These are phyloP conservation scores for Hippocampus comes DNA, from an alignment of 2,113 vertebrate genomes.

Conservation along the genomic window DNA sequence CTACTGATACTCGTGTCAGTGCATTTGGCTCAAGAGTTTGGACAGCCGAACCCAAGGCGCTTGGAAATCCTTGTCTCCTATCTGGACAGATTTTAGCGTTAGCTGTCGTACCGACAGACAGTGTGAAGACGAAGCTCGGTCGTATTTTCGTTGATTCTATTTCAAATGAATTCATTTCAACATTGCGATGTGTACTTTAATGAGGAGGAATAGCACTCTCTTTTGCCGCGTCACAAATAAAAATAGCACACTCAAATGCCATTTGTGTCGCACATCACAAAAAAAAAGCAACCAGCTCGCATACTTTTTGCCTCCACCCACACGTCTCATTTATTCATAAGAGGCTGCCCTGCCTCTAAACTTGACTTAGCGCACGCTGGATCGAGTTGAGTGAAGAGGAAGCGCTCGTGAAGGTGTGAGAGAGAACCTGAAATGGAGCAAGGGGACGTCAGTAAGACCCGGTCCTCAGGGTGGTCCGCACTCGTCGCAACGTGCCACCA, in stretches of 20 bases:
- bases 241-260: too few relatives aligned
- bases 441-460: conserved; percentile 38
- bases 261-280: not conserved
- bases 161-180: not conserved
- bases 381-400: not conserved
- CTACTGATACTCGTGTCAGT: conserved; percentile 35
- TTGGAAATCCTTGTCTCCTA: conserved; percentile 17
- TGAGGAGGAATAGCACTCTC: not conserved
- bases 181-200: not conserved
- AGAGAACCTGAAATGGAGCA: conserved; percentile 23
- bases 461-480: conserved; percentile 23
- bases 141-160: not conserved
- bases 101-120: not conserved
- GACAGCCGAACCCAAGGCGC: conserved; percentile 17
- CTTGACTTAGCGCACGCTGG: not conserved
- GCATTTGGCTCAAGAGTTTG: conserved; percentile 20
- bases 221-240: too few relatives aligned
- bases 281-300: not conserved
- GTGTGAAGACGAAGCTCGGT: too few relatives aligned
- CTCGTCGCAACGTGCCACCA: conserved; percentile 38
- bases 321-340: conserved; percentile 6
- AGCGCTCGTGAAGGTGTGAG: not conserved
- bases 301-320: not conserved
- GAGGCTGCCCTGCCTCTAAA: conserved; percentile 8
- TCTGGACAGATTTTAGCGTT: conserved; percentile 8